Conservation (phyloP, 2,888 invertebrate genomes). For the Norana najaformis region DNA sequence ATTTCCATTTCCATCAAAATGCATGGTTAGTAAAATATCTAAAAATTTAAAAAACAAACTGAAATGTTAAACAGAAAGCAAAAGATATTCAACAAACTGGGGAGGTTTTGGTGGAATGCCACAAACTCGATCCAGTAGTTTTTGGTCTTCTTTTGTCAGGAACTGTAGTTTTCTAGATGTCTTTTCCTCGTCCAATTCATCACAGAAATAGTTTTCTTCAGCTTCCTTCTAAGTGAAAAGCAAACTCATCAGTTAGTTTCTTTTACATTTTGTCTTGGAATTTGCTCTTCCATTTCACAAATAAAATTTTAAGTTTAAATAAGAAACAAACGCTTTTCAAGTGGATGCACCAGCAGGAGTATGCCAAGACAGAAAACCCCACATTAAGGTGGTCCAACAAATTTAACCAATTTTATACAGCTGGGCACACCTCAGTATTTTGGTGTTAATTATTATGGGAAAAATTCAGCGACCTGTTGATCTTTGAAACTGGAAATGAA, state of each 20-base stretch:
- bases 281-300: not conserved
- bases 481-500: too few species aligned
- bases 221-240: not conserved
- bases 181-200: not conserved
- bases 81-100: not conserved
- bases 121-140: not conserved
- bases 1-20: too few species aligned
- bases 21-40: too few species aligned
- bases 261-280: too few species aligned
- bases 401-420: too few species aligned
- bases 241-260: not conserved
- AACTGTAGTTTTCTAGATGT: not conserved
- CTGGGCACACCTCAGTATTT: too few species aligned
- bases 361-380: not conserved
- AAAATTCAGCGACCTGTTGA: too few species aligned
- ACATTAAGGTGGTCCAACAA: too few species aligned
- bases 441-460: too few species aligned
- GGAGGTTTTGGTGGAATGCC: not conserved
- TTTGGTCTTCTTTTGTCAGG: not conserved
- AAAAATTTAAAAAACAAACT: too few species aligned
- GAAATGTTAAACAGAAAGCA: not conserved
- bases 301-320: not conserved
- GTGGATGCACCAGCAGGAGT: not conserved
- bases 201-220: not conserved
- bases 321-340: not conserved